Evolutionary conservation across 1,140 invertebrate species (phyloP).

Genomic region (Prorops nasuta): DNA sequence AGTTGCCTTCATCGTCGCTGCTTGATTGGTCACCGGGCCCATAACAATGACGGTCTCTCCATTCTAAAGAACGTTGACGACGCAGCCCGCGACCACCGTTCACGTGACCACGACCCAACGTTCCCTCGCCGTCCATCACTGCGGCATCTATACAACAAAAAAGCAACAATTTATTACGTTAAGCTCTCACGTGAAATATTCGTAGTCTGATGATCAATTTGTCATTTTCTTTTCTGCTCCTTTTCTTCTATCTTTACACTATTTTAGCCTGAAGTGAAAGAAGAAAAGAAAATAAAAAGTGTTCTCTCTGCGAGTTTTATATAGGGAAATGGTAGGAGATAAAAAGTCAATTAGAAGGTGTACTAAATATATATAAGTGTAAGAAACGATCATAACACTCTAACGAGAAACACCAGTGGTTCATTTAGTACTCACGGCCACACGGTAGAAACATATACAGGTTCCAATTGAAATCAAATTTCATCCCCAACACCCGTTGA

Average conservation of each 20-base stretch:
- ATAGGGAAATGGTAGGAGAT: too few relatives aligned
- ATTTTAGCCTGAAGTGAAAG: too few relatives aligned
- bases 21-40: slow-evolving; percentile 52
- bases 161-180: not conserved
- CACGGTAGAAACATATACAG: slow-evolving; percentile 18
- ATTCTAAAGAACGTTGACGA: slow-evolving; percentile 63
- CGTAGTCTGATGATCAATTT: too few relatives aligned
- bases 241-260: too few relatives aligned
- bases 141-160: slow-evolving; percentile 44
- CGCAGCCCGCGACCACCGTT: slow-evolving; percentile 56
- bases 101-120: slow-evolving; percentile 46
- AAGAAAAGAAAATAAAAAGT: too few relatives aligned
- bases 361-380: too few relatives aligned
- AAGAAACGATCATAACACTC: too few relatives aligned
- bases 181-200: too few relatives aligned
- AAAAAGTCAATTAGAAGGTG: too few relatives aligned
- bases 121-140: slow-evolving; percentile 54
- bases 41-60: slow-evolving; percentile 63
- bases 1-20: slow-evolving; percentile 64
- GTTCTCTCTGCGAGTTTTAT: too few relatives aligned
- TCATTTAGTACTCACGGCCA: slow-evolving; percentile 22
- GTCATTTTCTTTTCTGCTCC: too few relatives aligned
- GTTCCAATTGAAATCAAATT: slow-evolving; percentile 24
- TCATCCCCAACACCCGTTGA: slow-evolving; percentile 11
- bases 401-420: slow-evolving; percentile 17